Evolutionary conservation across 2,888 invertebrate genomes (phyloP), one percentile per base, ranked within the genome.

Genomic region (Hymenopus coronatus): DNA sequence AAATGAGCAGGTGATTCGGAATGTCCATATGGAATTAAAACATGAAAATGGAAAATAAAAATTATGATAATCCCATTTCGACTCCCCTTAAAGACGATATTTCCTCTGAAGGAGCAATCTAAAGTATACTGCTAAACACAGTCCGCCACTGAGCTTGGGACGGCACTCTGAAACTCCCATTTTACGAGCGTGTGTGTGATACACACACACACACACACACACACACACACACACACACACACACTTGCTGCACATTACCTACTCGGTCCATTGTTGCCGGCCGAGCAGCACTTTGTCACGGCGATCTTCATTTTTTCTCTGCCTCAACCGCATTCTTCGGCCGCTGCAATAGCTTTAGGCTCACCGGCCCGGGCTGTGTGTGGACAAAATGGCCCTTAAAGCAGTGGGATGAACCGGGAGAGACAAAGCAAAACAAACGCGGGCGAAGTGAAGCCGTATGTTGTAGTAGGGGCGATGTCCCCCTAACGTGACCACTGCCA

Each of bases 21-120:
- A n/a, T n/a, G n/a, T n/a, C n/a, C n/a, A n/a, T n/a, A n/a, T n/a
- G n/a, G n/a, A n/a, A n/a, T n/a, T n/a, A n/a, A n/a, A n/a, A n/a
- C n/a, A n/a, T n/a, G n/a, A n/a, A n/a, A n/a, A n/a, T n/a, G n/a
- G n/a, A n/a, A n/a, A n/a, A n/a, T n/a, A n/a, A n/a, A n/a, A n/a
- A n/a, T n/a, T n/a, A n/a, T n/a, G n/a, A n/a, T 33, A 6, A 0
- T 6, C 8, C 8, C 8, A 0, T 6, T 4, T 7, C 4, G 6
- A 33, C 8, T 30, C 3, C 30, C 30, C 33, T 8, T 33, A 33
- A 33, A 4, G 4, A 8, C 6, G 33, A 33, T 33, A 8, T 8
- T 33, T 33, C 3, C 33, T 33, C 33, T 33, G 33, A 33, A 33
- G 8, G 8, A 33, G 4, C 8, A 33, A 6, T 0, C 7, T 33